A percentile compares a stretch with the other conserved stretches of the same genome.
These are phyloP conservation scores for Sebastes iracundus DNA, from an alignment of 2,797 vertebrate species.

Conservation along the genomic window DNA sequence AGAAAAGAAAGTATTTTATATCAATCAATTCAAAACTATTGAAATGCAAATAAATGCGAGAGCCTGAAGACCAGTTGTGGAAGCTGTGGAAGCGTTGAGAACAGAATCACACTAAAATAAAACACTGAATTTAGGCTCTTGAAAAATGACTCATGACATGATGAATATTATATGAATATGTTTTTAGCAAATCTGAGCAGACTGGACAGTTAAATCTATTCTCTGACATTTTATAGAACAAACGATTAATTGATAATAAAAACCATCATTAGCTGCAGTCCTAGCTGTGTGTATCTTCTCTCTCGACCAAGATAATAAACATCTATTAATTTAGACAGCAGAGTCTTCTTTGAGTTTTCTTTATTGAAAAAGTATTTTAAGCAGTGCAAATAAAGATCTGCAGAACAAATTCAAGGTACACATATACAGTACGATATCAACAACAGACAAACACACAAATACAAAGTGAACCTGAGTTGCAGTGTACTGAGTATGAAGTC, in stretches of 20 bases:
- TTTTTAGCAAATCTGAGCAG: background rate
- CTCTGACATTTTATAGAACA: background rate
- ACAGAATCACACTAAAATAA: background rate
- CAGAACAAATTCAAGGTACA: conserved; percentile 59
- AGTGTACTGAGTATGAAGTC: conserved; percentile 32
- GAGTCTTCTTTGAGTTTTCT: conserved; percentile 3
- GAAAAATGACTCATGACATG: no score
- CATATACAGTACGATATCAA: conserved; percentile 61
- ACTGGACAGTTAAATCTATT: background rate
- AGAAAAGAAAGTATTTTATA: conserved; percentile 42
- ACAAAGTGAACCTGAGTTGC: conserved; percentile 73
- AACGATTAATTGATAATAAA: background rate
- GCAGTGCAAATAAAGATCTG: conserved; percentile 67
- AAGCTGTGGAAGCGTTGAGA: background rate
- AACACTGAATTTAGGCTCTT: background rate
- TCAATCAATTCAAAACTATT: conserved; percentile 37
- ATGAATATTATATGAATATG: background rate
- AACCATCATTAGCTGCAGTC: background rate
- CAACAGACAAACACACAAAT: conserved; percentile 51
- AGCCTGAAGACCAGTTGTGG: background rate
- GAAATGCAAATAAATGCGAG: conserved; percentile 21
- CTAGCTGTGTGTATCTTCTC: background rate
- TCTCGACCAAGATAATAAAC: background rate
- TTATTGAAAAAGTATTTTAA: conserved; percentile 57
- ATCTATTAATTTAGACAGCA: background rate